Evolutionary conservation across 2,888 invertebrate species (phyloP), one percentile per base, ranked within the genome.

Genomic region (Pemphredon lugubris): DNA sequence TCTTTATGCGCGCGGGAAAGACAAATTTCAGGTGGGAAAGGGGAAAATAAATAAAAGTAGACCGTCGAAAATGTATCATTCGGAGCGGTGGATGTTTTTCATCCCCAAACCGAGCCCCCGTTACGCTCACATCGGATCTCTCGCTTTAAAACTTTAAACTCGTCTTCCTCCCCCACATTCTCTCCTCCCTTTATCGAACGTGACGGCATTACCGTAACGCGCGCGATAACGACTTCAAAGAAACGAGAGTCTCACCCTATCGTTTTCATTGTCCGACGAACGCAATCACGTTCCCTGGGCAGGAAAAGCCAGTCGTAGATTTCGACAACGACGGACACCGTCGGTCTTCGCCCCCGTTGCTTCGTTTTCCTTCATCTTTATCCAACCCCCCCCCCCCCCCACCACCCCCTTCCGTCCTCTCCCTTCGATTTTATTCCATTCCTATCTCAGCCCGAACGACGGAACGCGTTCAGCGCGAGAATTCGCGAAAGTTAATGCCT

Each of bases 151-250:
- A n/a, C n/a, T n/a, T n/a, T n/a, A n/a, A n/a, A n/a, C 16, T 40
- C 1, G 16, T 9, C 5, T 18, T 5, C 16, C 23, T 42, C 26
- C 7, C 16, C 21, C 51, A n/a, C n/a, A n/a, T n/a, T n/a, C n/a
- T n/a, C n/a, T n/a, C n/a, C n/a, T n/a, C n/a, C n/a, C n/a, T n/a
- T n/a, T n/a, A n/a, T 63, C 55, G 30, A 63, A 42, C n/a, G 9
- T 21, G 26, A 18, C 30, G n/a, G 47, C 74, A 75, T 75, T 75
- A 75, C 39, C 67, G 77, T 77, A 77, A 77, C 51, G 61, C 61
- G 65, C n/a, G 59, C 50, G 50, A 68, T 68, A 71, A 78, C 64
- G 67, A 48, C 58, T 75, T 57, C 74, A 71, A 73, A 74, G 71
- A 69, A n/a, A 78, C 26, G 69, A 55, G 37, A 76, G 67, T 50